phyloP scores from a whole-genome alignment of 2,888 invertebrate genomes.

The Drosophila cognata region DNA sequence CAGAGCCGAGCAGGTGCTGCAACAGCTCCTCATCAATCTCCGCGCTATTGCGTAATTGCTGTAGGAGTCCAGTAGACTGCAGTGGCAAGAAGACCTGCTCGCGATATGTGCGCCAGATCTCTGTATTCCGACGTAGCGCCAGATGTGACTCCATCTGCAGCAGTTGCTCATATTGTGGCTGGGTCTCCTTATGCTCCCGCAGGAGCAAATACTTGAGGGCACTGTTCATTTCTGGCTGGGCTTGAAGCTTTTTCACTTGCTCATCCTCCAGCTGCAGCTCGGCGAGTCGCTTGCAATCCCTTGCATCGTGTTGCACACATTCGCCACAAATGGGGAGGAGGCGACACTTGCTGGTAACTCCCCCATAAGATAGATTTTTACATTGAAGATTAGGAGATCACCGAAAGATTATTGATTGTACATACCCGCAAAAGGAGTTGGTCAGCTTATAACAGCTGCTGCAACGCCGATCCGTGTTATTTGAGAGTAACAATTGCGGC shows the following conservation, averaged over 20 bases:
- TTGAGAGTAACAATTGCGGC: constrained; percentile 86
- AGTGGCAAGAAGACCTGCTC: constrained; percentile 84
- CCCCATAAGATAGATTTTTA: constrained; percentile 3
- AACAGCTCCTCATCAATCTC: constrained; percentile 85
- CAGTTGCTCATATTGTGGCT: constrained; percentile 86
- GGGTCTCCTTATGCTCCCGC: constrained; percentile 84
- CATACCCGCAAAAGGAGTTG: constrained; percentile 78
- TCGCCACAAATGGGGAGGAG: constrained; percentile 86
- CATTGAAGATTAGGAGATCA: background rate
- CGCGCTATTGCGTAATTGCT: constrained; percentile 68
- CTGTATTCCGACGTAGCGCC: constrained; percentile 86
- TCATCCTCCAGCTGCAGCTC: constrained; percentile 80
- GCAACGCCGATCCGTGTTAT: constrained; percentile 83
- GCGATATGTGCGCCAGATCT: constrained; percentile 87
- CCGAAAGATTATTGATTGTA: background rate
- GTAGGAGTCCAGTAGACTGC: constrained; percentile 58
- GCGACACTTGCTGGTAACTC: constrained; percentile 85
- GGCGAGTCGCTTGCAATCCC: constrained; percentile 86
- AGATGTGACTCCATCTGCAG: constrained; percentile 87
- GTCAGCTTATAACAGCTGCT: constrained; percentile 86
- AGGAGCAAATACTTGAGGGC: constrained; percentile 86
- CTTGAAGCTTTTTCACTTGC: constrained; percentile 79
- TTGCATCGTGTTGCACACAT: constrained; percentile 85
- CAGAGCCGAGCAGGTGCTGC: constrained; percentile 89
- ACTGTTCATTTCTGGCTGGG: constrained; percentile 73